Base-by-base conservation (phyloP, 2,113 vertebrate species). In the Manacus vitellinus region DNA sequence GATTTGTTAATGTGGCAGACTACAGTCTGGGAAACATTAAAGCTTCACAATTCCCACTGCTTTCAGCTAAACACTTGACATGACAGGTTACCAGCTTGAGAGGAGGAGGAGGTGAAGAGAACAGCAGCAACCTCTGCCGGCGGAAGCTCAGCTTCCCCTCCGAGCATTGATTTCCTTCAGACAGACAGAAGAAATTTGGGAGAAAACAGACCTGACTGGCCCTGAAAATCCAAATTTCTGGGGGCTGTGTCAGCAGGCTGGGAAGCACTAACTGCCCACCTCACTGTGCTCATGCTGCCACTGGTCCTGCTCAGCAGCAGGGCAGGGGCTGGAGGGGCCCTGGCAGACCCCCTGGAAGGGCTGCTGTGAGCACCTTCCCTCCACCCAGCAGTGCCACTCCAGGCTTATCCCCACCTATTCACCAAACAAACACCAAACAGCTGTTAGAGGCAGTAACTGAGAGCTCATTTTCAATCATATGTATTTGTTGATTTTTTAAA, bases 1-100 rank as follows among this genome's bases (percentile, higher is more conserved):
- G 96, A 97, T 94, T 94, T 97, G 96, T 91, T 97, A 96, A 97
- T 90, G 92, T 97, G 97, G 91, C 97, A 98, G 89, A 97, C 96
- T 96, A 94, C 92, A 94, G 96, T 97, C 96, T 97, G 96, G 96
- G 96, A 97, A 97, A 96, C 95, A 96, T 96, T 96, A 97, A 96
- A 95, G 91, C 95, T 95, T 96, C 94, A 88, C 94, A 95, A 97
- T 97, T 96, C 96, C 96, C 95, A 95, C 84, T 73, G 97, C 92
- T 89, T 97, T 95, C 97, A 97, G 96, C 92, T 96, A 94, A 95
- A 74, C 1, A 39, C 79, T 88, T 97, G 95, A 97, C 92, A 79
- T 97, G 95, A 95, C 97, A 96, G 95, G 94, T 96, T 92, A 97
- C 94, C 85, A 44, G 56, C 62, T 79, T 47, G 55, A 37, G 22